These are phyloP conservation scores for Pasiphila rectangulata DNA, from an alignment of 2,888 invertebrate species.

Conservation along the genomic window DNA sequence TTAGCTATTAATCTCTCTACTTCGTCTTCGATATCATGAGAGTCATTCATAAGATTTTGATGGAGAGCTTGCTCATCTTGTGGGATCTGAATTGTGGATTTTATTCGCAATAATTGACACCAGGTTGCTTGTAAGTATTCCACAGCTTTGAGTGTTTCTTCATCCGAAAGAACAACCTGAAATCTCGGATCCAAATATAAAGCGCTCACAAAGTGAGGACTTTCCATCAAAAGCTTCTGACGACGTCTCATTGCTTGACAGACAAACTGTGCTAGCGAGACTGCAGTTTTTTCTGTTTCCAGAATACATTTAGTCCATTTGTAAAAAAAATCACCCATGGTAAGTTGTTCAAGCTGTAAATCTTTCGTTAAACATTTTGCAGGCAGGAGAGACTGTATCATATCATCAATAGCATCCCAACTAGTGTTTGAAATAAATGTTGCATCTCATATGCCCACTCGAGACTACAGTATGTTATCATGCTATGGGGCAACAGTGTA, in stretches of 20 bases:
- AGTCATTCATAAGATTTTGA: not conserved
- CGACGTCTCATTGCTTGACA: not conserved
- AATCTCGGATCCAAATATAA: not conserved
- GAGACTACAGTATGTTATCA: too few species aligned
- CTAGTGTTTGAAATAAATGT: too few species aligned
- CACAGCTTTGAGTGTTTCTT: not conserved
- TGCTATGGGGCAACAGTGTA: too few species aligned
- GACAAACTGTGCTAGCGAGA: not conserved
- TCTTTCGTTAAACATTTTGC: too few species aligned
- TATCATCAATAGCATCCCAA: too few species aligned
- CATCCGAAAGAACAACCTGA: not conserved
- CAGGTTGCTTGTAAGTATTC: not conserved
- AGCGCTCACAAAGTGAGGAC: not conserved
- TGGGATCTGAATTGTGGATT: not conserved
- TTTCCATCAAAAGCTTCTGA: not conserved
- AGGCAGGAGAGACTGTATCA: too few species aligned
- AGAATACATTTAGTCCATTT: not conserved
- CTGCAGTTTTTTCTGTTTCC: not conserved
- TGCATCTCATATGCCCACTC: too few species aligned
- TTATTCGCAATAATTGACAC: constrained; percentile 6
- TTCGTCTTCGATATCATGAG: too few species aligned
- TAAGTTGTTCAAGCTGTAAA: not conserved
- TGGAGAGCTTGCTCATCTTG: constrained; percentile 1
- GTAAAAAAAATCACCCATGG: constrained; percentile 9
- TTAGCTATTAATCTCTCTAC: not conserved